Base-by-base conservation (phyloP, 2,113 vertebrate species). In the Poecile atricapillus region DNA sequence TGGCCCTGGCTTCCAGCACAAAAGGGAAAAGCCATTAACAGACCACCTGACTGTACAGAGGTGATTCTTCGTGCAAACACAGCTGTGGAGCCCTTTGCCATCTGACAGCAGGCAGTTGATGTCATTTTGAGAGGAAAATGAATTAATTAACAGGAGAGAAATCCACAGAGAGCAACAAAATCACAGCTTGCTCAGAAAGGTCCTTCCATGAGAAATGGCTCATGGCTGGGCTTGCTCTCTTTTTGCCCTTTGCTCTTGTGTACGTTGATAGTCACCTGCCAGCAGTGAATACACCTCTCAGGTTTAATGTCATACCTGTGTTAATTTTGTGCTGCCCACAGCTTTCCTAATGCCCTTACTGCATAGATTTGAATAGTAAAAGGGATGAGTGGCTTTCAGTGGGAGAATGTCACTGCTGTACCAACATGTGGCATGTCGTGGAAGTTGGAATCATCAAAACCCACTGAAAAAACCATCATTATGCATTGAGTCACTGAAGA, bases 341-440 rank as follows among this genome's bases (percentile, higher is more conserved):
- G 49, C 13, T 82, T 94, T 74, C 43, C 44, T 63, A 71, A 46
- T 2, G 1, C 37, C 22, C 1, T 1, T 23, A 28, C 44, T 24
- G 10, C 16, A 6, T 20, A 63, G 43, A 81, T 75, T 21, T 46
- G 25, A 19, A 13, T n/a, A 7, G n/a, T 64, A 27, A 75, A 83
- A 73, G 31, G 35, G 33, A 25, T 37, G 43, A 84, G n/a, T 20
- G 65, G 25, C 47, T 79, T 83, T 76, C 63, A 80, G 31, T 10
- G 43, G 33, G 39, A 90, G 41, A 68, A 21, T 14, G 22, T 43
- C 28, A 43, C 9, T 25, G 21, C 59, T 55, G 47, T 55, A 52
- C 55, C 17, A 25, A 27, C 2, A 5, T 30, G 21, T 0, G 0
- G 22, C 41, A 49, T 3, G 1, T 39, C 6, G 2, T 44, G 52